These are phyloP conservation scores for Dreissena rostriformis DNA, from an alignment of 1,140 invertebrate genomes.

Conservation along the genomic window DNA sequence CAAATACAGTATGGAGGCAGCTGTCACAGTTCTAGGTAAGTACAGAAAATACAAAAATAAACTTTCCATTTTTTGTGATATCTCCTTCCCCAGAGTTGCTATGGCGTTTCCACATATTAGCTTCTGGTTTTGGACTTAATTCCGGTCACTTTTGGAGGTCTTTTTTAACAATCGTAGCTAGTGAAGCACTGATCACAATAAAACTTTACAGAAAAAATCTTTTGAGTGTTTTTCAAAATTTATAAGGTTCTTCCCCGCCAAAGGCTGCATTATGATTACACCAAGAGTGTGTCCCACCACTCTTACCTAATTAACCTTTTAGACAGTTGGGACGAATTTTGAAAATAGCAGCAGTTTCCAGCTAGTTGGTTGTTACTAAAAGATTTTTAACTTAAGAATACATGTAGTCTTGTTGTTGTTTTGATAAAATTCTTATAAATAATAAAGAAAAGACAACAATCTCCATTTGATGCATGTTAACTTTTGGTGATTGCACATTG, in stretches of 20 bases:
- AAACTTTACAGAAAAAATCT: no score
- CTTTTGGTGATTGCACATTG: not conserved
- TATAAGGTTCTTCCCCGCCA: not conserved
- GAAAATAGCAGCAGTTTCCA: no score
- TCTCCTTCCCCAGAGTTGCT: not conserved
- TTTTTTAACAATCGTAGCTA: not conserved
- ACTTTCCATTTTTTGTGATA: not conserved
- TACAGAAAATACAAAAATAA: no score
- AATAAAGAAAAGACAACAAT: not conserved
- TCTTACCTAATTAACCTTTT: no score
- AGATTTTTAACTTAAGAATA: no score
- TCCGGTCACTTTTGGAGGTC: not conserved
- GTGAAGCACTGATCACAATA: no score
- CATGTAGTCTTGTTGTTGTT: no score
- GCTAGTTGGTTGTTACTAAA: no score
- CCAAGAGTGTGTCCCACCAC: no score
- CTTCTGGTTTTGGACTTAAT: not conserved
- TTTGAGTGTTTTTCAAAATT: no score
- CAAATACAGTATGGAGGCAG: conserved; percentile 41
- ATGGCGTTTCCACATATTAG: not conserved
- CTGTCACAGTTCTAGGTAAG: conserved; percentile 24
- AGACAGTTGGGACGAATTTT: no score
- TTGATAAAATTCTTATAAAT: not conserved
- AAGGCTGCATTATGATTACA: no score
- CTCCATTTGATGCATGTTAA: not conserved